A percentile compares a stretch with the other conserved stretches of the same genome.
These are phyloP conservation scores for Rhombomys opimus DNA, from an alignment of 2,113 vertebrate species.

Conservation along the genomic window DNA sequence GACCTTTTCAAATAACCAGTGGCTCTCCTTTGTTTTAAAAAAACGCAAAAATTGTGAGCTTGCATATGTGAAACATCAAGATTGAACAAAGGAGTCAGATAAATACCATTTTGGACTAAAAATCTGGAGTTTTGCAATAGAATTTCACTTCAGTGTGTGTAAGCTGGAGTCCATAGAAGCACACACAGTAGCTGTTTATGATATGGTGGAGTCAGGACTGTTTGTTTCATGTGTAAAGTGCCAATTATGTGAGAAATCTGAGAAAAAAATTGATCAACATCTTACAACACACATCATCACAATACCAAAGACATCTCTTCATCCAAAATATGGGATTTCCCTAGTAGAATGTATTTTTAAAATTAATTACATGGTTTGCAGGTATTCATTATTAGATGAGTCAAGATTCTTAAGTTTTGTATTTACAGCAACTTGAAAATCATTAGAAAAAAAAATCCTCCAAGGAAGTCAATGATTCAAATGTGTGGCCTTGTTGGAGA, in stretches of 20 bases:
- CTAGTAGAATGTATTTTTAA: neutral
- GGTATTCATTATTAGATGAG: neutral
- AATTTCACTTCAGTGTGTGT: neutral
- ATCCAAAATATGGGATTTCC: neutral
- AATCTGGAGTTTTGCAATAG: neutral
- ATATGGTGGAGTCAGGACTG: neutral
- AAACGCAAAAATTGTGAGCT: slow-evolving; percentile 47
- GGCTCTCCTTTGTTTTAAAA: neutral
- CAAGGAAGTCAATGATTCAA: neutral
- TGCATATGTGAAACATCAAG: slow-evolving; percentile 27
- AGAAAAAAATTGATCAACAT: neutral
- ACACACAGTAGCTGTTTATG: neutral
- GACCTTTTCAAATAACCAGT: slow-evolving; percentile 72
- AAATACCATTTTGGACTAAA: neutral
- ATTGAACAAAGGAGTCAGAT: slow-evolving; percentile 12
- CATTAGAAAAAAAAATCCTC: neutral
- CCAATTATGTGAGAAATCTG: neutral
- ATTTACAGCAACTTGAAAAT: neutral
- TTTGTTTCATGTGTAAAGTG: slow-evolving; percentile 1
- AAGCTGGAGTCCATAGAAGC: neutral
- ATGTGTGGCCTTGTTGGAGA: too few relatives aligned
- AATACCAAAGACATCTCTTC: neutral
- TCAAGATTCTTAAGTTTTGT: slow-evolving; percentile 10
- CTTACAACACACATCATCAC: neutral
- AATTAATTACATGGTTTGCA: neutral